Evolutionary conservation across 2,888 invertebrate genomes (phyloP), one percentile per base, ranked within the genome.

Genomic region (Lepidochitona cinerea): DNA sequence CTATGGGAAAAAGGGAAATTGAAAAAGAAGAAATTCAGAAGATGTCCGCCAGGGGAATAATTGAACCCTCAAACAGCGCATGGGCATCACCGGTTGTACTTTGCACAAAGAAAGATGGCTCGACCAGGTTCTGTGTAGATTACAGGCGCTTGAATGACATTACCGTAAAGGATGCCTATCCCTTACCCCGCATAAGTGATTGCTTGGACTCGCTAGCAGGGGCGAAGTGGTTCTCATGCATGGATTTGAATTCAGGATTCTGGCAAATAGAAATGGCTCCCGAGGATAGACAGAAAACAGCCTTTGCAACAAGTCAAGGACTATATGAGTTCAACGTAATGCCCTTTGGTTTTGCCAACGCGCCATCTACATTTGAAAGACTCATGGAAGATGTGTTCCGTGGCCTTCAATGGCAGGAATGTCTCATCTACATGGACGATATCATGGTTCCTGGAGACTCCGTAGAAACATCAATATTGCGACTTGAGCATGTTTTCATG

Each of bases 211-310:
- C 35, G 29, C 23, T 68, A 37, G 36, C 49, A 37, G 6, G 29
- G 18, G 37, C 69, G 1, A 52, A 23, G 14, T 36, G 37, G 26
- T 68, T 68, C 32, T 41, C 18, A 7, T n/a, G n/a, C 33, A 37
- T 68, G 9, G 69, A 68, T 37, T 9, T 68, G 29, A 35, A 68
- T n/a, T 68, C 69, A 1, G 69, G 69, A 26, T 68, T 35, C 33
- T 68, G 69, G 64, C 64, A 64, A 64, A 33, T 64, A 26, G 18
- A n/a, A 2, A 18, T 64, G 18, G 35, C 14, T 18, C n/a, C n/a
- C n/a, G n/a, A n/a, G n/a, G n/a, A n/a, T n/a, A n/a, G n/a, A n/a
- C 14, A 64, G 64, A 33, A 64, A 18, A 7, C 64, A 1, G 49
- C 49, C 18, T 49, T 49, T 49, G 18, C 49, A n/a, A 49, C 49